Base-by-base conservation (phyloP, 2,797 vertebrate genomes). In the Nyctalus aviator region DNA sequence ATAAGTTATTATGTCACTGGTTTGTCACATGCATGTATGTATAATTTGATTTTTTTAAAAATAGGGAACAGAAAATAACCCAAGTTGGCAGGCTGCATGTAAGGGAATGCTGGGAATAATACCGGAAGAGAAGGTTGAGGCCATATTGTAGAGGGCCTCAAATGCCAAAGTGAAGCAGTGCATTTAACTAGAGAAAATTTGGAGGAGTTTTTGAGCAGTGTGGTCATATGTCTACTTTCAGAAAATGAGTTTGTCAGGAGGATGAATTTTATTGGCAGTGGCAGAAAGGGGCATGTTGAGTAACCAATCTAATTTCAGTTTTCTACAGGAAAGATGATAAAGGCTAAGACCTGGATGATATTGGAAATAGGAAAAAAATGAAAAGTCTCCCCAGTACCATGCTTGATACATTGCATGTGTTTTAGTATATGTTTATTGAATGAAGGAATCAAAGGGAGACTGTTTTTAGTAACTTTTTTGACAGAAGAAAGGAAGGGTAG, bases 381-480 rank as follows among this genome's bases (percentile, higher is more conserved):
- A 89, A 96, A 89, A 18, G 3, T 73, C 64, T 92, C 79, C 62
- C n/a, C 25, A 71, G 27, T n/a, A 88, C 55, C n/a, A 48, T 50
- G 48, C 59, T 92, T 94, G 77, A 84, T 87, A 84, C 69, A 14
- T 48, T 64, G 21, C 68, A 75, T 69, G 11, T 87, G 10, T 87
- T 92, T 90, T 25, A 13, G 15, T 84, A 37, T 93, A 21, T 48
- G 37, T 76, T 90, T 90, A 57, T 73, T 91, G 69, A 72, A 21
- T 81, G 76, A 90, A 92, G 9, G 50, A 85, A 50, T 88, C 84
- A 79, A 88, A 86, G 83, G 27, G 55, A 86, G 35, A 55, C 15
- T 46, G 14, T 92, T 94, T 94, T 94, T 64, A 90, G 72, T 81
- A 86, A 79, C n/a, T 87, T 95, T 66, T 66, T 93, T 83, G 72